Conservation (phyloP, 2,797 vertebrate species). For the Chlorospingus flavigularis region DNA sequence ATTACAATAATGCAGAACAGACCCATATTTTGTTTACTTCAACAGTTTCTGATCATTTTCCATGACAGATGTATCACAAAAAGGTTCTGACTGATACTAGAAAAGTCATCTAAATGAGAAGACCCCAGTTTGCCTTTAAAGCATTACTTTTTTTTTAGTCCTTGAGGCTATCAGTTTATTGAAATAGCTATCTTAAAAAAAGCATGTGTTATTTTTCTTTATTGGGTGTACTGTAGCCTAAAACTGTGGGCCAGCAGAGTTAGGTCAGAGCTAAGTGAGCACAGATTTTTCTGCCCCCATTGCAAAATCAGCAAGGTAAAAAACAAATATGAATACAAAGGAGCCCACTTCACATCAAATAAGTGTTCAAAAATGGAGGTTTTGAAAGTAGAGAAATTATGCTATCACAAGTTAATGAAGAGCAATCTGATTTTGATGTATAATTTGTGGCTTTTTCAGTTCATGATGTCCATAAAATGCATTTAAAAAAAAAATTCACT, state of each 20-base stretch:
- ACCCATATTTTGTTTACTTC: slow-evolving; percentile 25
- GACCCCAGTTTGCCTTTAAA: background rate
- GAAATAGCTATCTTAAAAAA: background rate
- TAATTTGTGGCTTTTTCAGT: background rate
- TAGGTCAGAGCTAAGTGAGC: background rate
- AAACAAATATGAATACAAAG: background rate
- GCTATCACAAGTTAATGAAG: background rate
- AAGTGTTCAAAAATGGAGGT: background rate
- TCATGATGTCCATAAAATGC: background rate
- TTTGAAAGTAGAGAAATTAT: background rate
- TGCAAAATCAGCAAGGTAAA: background rate
- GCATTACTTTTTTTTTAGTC: background rate
- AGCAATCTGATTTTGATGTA: background rate
- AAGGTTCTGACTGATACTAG: background rate
- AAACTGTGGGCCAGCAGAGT: background rate
- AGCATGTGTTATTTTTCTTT: background rate
- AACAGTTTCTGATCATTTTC: slow-evolving; percentile 14
- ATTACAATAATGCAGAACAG: slow-evolving; percentile 54
- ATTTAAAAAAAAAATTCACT: background rate
- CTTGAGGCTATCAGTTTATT: slow-evolving; percentile 1
- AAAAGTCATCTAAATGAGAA: background rate
- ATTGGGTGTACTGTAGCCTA: background rate
- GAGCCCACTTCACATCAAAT: background rate
- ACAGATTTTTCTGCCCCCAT: background rate
- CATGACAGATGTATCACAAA: background rate